phyloP scores from a whole-genome alignment of 2,113 vertebrate genomes.

The Jaculus jaculus region DNA sequence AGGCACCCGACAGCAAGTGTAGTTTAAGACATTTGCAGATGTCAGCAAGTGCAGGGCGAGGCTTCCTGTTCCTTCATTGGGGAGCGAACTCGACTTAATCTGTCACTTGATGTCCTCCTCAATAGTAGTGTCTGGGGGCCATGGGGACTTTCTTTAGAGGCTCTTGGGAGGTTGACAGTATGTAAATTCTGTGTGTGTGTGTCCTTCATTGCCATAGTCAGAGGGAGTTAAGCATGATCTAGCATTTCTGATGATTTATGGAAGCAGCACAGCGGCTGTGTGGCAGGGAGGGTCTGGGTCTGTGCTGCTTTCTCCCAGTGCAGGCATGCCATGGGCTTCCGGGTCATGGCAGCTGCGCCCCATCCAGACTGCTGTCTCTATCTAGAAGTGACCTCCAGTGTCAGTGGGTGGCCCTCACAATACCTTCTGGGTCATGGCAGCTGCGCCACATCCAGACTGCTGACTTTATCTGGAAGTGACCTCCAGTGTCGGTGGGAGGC shows the following conservation, averaged over 20 bases:
- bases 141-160: conserved; percentile 7
- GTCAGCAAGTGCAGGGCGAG: neutral
- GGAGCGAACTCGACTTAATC: conserved; percentile 44
- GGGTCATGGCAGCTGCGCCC: neutral
- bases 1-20: neutral
- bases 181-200: conserved; percentile 63
- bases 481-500: neutral
- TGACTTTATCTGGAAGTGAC: neutral
- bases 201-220: conserved; percentile 44
- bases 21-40: conserved; percentile 7
- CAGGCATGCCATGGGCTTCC: neutral
- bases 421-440: neutral
- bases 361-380: neutral
- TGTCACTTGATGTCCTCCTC: conserved; percentile 60
- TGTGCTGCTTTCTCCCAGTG: neutral
- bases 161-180: conserved; percentile 50
- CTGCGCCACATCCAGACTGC: neutral
- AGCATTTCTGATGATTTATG: conserved; percentile 63
- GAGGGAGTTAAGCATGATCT: conserved; percentile 62
- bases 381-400: neutral
- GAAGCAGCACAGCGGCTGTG: neutral
- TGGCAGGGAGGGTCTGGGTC: accelerated
- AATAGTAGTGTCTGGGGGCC: conserved; percentile 47
- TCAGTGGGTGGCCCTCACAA: neutral
- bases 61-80: neutral